These are phyloP conservation scores for Diarsia brunnea DNA, from an alignment of 2,888 invertebrate species.

Conservation along the genomic window DNA sequence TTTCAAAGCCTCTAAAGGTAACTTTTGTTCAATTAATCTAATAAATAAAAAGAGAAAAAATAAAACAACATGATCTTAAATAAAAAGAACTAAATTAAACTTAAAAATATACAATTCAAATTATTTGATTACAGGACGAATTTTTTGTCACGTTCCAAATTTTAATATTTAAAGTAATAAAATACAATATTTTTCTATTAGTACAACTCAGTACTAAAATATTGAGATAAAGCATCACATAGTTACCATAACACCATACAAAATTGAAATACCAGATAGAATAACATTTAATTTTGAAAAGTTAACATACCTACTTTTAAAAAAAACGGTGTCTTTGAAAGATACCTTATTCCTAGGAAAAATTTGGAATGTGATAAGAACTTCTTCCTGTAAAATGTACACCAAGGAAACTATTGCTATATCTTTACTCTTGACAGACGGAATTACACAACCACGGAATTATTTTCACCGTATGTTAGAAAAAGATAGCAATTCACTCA, in stretches of 20 bases:
- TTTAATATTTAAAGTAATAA: too few relatives aligned
- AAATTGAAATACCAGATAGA: too few relatives aligned
- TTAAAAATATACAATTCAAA: slow-evolving; percentile 17
- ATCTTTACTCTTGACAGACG: background rate
- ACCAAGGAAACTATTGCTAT: background rate
- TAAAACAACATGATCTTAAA: background rate
- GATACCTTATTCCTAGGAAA: too few relatives aligned
- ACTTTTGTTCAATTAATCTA: slow-evolving; percentile 44
- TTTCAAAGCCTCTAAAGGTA: slow-evolving; percentile 61
- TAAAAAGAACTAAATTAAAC: background rate
- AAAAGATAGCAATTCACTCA: background rate
- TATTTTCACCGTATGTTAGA: background rate
- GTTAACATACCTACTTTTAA: too few relatives aligned
- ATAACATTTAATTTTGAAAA: too few relatives aligned
- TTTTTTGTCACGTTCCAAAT: too few relatives aligned
- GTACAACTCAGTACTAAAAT: too few relatives aligned
- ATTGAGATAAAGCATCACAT: too few relatives aligned
- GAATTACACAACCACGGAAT: background rate
- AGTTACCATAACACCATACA: too few relatives aligned
- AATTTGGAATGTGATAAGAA: too few relatives aligned
- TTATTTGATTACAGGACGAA: background rate
- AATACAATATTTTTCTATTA: too few relatives aligned
- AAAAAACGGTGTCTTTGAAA: too few relatives aligned
- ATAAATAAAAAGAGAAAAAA: slow-evolving; percentile 23
- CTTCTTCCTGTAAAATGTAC: background rate